These are phyloP conservation scores for Mirounga angustirostris DNA, from an alignment of 2,113 vertebrate genomes.

Conservation along the genomic window DNA sequence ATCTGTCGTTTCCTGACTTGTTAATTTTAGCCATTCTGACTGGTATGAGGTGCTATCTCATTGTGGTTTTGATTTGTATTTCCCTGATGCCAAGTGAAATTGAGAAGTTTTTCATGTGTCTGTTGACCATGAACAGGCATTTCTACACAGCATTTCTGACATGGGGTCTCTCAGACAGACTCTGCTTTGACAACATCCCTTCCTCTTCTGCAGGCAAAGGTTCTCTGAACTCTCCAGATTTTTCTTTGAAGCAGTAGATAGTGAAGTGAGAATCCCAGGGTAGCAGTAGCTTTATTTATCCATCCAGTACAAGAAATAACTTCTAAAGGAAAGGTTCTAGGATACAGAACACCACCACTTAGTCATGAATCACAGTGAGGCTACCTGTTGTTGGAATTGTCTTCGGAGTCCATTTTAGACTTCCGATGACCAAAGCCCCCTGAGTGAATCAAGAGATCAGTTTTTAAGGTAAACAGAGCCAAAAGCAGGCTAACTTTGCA, in stretches of 20 bases:
- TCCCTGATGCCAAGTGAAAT: neutral
- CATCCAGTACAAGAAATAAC: neutral
- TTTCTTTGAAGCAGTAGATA: neutral
- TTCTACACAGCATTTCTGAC: neutral
- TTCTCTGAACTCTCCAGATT: neutral
- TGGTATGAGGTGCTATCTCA: neutral
- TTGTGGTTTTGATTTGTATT: neutral
- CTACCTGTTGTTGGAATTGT: neutral
- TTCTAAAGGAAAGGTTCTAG: neutral
- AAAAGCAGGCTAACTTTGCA: neutral
- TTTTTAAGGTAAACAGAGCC: neutral
- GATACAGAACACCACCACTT: neutral
- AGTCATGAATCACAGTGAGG: neutral
- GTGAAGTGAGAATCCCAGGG: neutral
- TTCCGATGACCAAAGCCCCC: neutral
- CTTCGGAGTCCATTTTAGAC: neutral
- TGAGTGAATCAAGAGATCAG: neutral
- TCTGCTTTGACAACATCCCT: neutral
- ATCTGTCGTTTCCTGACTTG: no score
- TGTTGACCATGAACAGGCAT: neutral
- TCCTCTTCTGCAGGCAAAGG: neutral
- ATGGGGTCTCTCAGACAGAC: fast-evolving
- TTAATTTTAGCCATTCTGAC: no score
- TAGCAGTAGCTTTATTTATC: neutral
- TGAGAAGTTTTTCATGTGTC: neutral